Base-by-base conservation (phyloP, 2,113 vertebrate species). In the Stigmatopora nigra region DNA sequence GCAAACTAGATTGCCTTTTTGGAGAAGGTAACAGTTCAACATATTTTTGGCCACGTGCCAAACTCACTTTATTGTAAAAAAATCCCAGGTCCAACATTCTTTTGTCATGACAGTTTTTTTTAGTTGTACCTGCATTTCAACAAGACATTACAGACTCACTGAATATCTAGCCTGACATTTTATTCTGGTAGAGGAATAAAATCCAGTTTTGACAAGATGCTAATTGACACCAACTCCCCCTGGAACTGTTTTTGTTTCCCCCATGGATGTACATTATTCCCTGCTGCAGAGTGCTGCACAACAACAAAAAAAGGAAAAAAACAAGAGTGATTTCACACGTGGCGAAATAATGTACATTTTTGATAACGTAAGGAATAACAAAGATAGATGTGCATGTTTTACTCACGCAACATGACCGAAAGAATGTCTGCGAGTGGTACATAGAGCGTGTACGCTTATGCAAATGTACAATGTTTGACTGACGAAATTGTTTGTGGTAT, bases 181-280 rank as follows among this genome's bases (percentile, higher is more conserved):
- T 7, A 4, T 16, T 57, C 16, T 17, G 53, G 22, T 22, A 56
- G 52, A 5, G 11, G 5, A 56, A 56, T 36, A 31, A 11, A 57
- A 57, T n/a, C 6, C 7, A 58, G 9, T 59, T 36, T 59, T 41
- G 8, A 59, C n/a, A 59, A 1, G 16, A 38, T 38, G 56, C 56
- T 73, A 77, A 73, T 84, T 65, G 64, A 69, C 77, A 71, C 70
- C 25, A 53, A 65, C 61, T 57, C 71, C 64, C 25, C 67, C 61
- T 61, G 64, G 64, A 64, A 68, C 64, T 62, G 31, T 31, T 61
- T 41, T 65, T 61, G 56, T 66, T 74, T 31, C 25, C 25, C 25
- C 25, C 58, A 62, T 46, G 52, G 38, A 31, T 65, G 65, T 55
- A 59, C 55, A 19, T 73, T 58, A 66, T 71, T 35, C 5, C 12